These are phyloP conservation scores for Bombus huntii DNA, from an alignment of 1,140 invertebrate genomes.

Conservation along the genomic window DNA sequence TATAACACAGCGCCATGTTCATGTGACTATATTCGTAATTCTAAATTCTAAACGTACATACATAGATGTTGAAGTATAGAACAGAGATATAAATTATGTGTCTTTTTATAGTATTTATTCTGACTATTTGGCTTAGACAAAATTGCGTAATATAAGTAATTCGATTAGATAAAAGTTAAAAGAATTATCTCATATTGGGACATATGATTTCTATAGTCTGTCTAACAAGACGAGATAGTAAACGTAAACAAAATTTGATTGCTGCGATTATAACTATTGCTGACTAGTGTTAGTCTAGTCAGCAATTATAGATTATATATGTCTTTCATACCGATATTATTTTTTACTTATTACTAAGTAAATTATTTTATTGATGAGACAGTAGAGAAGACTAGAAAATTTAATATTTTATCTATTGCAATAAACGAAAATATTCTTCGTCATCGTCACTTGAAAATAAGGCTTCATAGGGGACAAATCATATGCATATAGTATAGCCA, in stretches of 20 bases:
- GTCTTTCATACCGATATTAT: background rate
- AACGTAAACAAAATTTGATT: background rate
- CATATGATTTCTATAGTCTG: background rate
- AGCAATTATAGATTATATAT: background rate
- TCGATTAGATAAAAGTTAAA: background rate
- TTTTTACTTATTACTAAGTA: background rate
- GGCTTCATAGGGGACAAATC: background rate
- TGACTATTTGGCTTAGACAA: background rate
- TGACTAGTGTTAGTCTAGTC: too few relatives aligned
- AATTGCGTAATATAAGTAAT: background rate
- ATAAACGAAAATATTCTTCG: background rate
- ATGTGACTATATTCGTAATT: background rate
- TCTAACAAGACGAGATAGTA: background rate
- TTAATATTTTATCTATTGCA: background rate
- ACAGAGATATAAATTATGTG: background rate
- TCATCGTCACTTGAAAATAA: background rate
- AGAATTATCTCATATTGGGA: background rate
- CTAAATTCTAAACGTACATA: background rate
- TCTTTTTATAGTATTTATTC: background rate
- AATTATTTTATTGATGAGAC: background rate
- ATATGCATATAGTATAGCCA: background rate
- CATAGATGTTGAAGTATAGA: background rate
- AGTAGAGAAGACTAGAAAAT: background rate
- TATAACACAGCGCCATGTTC: slow-evolving; percentile 71
- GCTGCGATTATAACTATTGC: too few relatives aligned